Evolutionary conservation across 2,888 invertebrate genomes (phyloP).

Genomic region (Pseudanteris insignis): DNA sequence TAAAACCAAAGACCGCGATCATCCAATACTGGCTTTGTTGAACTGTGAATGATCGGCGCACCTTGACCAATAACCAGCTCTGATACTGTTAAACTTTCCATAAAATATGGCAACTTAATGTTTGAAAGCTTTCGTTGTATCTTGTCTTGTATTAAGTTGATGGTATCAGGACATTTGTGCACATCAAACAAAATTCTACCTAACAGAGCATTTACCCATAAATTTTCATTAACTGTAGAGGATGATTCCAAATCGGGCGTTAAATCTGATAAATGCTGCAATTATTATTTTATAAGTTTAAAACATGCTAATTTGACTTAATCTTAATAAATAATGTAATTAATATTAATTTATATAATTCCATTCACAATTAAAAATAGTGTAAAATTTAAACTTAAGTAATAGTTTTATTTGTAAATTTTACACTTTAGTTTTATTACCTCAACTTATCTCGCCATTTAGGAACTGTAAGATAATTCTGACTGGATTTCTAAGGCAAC

Average conservation of each 20-base stretch:
- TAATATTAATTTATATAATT: too few species aligned
- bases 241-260: constrained; percentile 45
- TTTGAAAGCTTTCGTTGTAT: constrained; percentile 88
- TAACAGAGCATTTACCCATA: constrained; percentile 82
- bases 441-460: constrained; percentile 60
- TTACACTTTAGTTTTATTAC: constrained; percentile 33
- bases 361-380: too few species aligned
- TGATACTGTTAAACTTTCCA: constrained; percentile 82
- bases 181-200: constrained; percentile 86
- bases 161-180: constrained; percentile 77
- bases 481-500: constrained; percentile 51
- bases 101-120: constrained; percentile 88
- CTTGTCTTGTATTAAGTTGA: constrained; percentile 76
- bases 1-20: constrained; percentile 90
- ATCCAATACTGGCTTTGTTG: constrained; percentile 76
- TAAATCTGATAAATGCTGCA: constrained; percentile 26
- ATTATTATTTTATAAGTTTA: not conserved
- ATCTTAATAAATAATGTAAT: too few species aligned
- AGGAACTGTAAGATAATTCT: constrained; percentile 58
- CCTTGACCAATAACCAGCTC: constrained; percentile 77
- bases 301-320: too few species aligned
- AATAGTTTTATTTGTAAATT: not conserved
- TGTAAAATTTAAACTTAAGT: not conserved
- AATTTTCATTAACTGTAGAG: constrained; percentile 64
- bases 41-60: constrained; percentile 74